phyloP scores from a whole-genome alignment of 2,888 invertebrate species.

The Eupithecia insigniata region DNA sequence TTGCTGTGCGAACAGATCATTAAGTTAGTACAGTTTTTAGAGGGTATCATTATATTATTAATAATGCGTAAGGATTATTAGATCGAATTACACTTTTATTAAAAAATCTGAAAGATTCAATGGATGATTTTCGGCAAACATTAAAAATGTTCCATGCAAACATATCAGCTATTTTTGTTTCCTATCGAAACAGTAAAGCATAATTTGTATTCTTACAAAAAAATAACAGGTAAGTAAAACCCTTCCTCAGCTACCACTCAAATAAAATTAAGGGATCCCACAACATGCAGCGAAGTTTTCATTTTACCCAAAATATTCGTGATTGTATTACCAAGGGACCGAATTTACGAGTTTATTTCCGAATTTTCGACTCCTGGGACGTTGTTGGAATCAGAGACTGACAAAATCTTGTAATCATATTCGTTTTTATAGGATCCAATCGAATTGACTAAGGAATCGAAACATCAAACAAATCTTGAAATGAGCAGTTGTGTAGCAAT shows the following conservation, averaged over 20 bases:
- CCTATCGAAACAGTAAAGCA: neutral
- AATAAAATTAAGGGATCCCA: neutral
- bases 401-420: slow-evolving; percentile 5
- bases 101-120: no score
- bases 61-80: no score
- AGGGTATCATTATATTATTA: neutral
- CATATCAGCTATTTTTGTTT: neutral
- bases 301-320: slow-evolving; percentile 8
- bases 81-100: no score
- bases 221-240: neutral
- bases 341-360: neutral
- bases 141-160: no score
- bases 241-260: neutral
- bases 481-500: neutral
- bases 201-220: neutral
- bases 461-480: neutral
- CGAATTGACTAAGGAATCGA: neutral
- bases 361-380: neutral
- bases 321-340: slow-evolving; percentile 10
- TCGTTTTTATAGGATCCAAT: slow-evolving; percentile 2
- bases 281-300: neutral
- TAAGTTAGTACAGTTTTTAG: no score
- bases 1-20: neutral
- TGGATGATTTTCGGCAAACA: no score
- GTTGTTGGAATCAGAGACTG: neutral